phyloP scores from a whole-genome alignment of 92 coral and sea anemone species.

The Epizoanthus stellaris region DNA sequence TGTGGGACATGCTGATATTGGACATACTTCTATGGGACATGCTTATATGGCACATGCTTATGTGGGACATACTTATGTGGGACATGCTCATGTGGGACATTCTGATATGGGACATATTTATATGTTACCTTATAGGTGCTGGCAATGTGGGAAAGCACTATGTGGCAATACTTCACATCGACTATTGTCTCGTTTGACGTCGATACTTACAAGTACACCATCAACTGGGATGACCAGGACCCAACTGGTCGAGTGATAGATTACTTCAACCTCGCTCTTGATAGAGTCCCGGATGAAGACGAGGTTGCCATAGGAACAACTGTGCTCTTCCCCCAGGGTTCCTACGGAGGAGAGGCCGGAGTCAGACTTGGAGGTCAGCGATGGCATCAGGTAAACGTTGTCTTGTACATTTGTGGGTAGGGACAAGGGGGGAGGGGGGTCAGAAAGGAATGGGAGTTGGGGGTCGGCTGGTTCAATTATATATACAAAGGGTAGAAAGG shows the following conservation, averaged over 20 bases:
- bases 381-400: slow-evolving; percentile 76
- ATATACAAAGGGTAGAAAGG: no score
- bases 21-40: no score
- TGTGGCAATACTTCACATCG: slow-evolving; percentile 97
- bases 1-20: no score
- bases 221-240: slow-evolving; percentile 95
- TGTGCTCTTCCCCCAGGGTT: slow-evolving; percentile 94
- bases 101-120: no score
- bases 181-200: slow-evolving; percentile 80
- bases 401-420: no score
- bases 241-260: slow-evolving; percentile 85
- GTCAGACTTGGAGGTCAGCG: slow-evolving; percentile 89
- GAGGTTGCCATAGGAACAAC: slow-evolving; percentile 86
- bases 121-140: slow-evolving; percentile 59
- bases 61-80: no score
- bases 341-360: slow-evolving; percentile 80
- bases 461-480: no score
- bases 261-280: slow-evolving; percentile 89
- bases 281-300: slow-evolving; percentile 86
- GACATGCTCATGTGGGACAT: no score
- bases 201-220: slow-evolving; percentile 66
- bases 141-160: slow-evolving; percentile 79
- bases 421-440: no score
- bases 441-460: no score
- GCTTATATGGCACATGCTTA: no score